phyloP scores from a whole-genome alignment of 2,888 invertebrate genomes.

The Didymodactylos carnosus region DNA sequence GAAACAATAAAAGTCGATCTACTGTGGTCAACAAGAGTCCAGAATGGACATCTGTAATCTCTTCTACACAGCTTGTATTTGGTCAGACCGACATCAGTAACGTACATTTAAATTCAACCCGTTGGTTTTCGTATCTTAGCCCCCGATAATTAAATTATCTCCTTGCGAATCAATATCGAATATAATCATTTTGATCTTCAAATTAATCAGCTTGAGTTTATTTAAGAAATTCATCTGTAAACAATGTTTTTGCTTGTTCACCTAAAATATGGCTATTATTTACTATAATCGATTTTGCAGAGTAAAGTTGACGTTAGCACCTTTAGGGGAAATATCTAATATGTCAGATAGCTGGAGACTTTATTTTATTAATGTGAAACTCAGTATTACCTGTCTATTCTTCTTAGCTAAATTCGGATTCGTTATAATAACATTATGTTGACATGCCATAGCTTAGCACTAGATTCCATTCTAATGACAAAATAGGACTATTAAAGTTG shows the following conservation, averaged over 20 bases:
- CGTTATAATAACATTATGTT: not conserved
- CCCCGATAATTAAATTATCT: constrained; percentile 78
- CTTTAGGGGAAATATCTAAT: too few relatives aligned
- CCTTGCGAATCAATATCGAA: constrained; percentile 56
- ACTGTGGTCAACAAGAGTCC: too few relatives aligned
- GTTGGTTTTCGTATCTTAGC: constrained; percentile 79
- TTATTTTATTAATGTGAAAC: too few relatives aligned
- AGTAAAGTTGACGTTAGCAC: too few relatives aligned
- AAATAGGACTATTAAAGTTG: constrained; percentile 1
- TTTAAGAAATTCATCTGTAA: constrained; percentile 23
- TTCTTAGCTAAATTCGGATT: not conserved
- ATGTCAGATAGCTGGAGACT: too few relatives aligned
- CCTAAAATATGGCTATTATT: too few relatives aligned
- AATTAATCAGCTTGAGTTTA: constrained; percentile 18
- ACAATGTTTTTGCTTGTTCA: not conserved
- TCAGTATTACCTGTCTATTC: too few relatives aligned
- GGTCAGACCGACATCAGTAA: constrained; percentile 86
- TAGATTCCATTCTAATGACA: constrained; percentile 5
- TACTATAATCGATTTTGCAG: too few relatives aligned
- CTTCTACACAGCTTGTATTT: constrained; percentile 53
- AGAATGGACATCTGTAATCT: too few relatives aligned
- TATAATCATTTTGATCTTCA: not conserved
- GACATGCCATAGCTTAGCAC: not conserved
- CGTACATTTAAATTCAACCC: constrained; percentile 95
- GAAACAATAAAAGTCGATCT: too few relatives aligned